Evolutionary conservation across 2,797 vertebrate species (phyloP), one percentile per base, ranked within the genome.

Genomic region (Cuniculus paca): DNA sequence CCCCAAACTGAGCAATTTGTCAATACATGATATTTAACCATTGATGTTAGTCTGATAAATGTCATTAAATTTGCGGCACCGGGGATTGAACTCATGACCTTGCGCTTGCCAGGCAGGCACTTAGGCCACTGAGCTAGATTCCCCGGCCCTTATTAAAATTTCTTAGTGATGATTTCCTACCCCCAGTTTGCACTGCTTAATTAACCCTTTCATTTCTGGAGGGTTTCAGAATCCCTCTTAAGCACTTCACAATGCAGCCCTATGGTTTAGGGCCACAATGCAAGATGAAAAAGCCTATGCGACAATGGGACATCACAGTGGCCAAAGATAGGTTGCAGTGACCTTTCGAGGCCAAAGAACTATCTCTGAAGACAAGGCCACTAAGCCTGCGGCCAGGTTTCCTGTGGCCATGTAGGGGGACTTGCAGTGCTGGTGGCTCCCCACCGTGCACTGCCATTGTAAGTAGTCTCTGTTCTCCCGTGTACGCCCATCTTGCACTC

Each of bases 171-270:
- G 58, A 54, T 86, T 74, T 70, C 50, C 56, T 58, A 54, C 5
- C 31, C 70, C 61, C 26, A 81, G 28, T 16, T 1, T 13, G 61
- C 48, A 81, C 34, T 31, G 54, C 52, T 90, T 84, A 70, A 63
- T 91, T 85, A 65, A 77, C 82, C 16, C 45, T 86, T 90, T 77
- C 14, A 52, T 65, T 85, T 91, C 74, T 36, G 28, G 78, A 81
- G 63, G 42, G 42, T 72, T 95, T 92, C 52, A 39, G 36, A 87
- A 78, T 78, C 26, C 56, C 5, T 79, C 39, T 54, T 95, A 58
- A 26, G 34, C 26, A 52, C 26, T 3, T 1, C 2, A 80, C 39
- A 34, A 0, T 14, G n/a, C 42, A 77, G 26, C 5, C 87, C n/a
- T 26, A 10, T n/a, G 16, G 34, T 85, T 45, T 80, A 77, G 56